Conservation (phyloP, 2,888 invertebrate genomes). For the Drosophila ustulata region DNA sequence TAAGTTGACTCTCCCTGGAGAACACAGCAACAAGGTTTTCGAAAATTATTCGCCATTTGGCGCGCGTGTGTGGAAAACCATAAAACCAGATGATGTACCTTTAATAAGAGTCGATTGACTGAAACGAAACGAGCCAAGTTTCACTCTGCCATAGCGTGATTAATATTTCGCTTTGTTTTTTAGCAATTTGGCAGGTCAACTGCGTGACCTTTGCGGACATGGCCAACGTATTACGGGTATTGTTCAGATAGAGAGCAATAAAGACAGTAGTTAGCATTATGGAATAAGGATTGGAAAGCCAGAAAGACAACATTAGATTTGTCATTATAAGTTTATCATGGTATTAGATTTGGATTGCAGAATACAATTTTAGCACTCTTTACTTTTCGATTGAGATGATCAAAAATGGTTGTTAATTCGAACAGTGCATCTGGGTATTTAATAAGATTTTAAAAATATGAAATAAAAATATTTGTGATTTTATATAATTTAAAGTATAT, state of each 20-base stretch:
- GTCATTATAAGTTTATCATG: not conserved
- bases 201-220: not conserved
- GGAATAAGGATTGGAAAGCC: not conserved
- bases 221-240: not conserved
- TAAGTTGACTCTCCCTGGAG: constrained; percentile 8
- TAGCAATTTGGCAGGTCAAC: not conserved
- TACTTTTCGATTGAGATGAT: too few species aligned
- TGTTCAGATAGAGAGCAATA: not conserved
- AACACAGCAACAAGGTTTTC: not conserved
- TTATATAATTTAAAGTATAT: too few species aligned
- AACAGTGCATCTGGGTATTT: too few species aligned
- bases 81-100: constrained; percentile 2
- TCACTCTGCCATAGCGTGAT: not conserved
- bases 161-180: not conserved
- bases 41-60: constrained; percentile 6
- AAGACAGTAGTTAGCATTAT: not conserved
- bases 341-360: not conserved
- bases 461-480: too few species aligned
- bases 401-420: too few species aligned
- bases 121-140: not conserved
- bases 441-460: too few species aligned
- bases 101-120: constrained; percentile 16
- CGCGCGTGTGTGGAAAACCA: constrained; percentile 11
- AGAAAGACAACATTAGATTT: not conserved
- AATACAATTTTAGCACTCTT: too few species aligned